phyloP scores from a whole-genome alignment of 2,797 vertebrate species.

The Austrolebias charrua region DNA sequence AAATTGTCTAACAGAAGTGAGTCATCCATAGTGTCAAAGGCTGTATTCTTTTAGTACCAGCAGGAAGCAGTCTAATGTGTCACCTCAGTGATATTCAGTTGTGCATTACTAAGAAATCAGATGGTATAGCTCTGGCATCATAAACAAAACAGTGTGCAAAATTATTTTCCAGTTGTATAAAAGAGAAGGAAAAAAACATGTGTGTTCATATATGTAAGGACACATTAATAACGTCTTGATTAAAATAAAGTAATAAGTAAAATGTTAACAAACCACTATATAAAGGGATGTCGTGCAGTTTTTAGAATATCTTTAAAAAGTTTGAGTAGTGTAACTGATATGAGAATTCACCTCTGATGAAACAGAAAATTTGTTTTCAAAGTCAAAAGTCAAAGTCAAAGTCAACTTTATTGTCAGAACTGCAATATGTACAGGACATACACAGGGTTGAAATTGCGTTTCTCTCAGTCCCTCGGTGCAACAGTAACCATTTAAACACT shows the following conservation, averaged over 20 bases:
- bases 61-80: slow-evolving; percentile 23
- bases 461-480: no score
- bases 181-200: slow-evolving; percentile 4
- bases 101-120: slow-evolving; percentile 4
- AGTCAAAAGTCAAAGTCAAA: no score
- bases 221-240: neutral
- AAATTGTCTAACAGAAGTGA: slow-evolving; percentile 18
- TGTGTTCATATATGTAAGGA: slow-evolving; percentile 5
- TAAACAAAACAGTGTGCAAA: neutral
- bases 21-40: slow-evolving; percentile 17
- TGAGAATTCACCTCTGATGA: slow-evolving; percentile 4
- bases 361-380: slow-evolving; percentile 5
- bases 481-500: no score
- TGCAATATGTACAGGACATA: no score
- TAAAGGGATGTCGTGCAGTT: neutral
- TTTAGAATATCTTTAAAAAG: neutral
- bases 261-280: neutral
- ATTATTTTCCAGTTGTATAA: neutral
- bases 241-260: slow-evolving; percentile 4
- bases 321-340: neutral
- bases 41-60: slow-evolving; percentile 7
- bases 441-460: no score
- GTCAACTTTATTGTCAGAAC: no score
- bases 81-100: slow-evolving; percentile 29
- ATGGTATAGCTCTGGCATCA: slow-evolving; percentile 9